These are phyloP conservation scores for Drosophila kuntzei DNA, from an alignment of 2,888 invertebrate species.

Conservation along the genomic window DNA sequence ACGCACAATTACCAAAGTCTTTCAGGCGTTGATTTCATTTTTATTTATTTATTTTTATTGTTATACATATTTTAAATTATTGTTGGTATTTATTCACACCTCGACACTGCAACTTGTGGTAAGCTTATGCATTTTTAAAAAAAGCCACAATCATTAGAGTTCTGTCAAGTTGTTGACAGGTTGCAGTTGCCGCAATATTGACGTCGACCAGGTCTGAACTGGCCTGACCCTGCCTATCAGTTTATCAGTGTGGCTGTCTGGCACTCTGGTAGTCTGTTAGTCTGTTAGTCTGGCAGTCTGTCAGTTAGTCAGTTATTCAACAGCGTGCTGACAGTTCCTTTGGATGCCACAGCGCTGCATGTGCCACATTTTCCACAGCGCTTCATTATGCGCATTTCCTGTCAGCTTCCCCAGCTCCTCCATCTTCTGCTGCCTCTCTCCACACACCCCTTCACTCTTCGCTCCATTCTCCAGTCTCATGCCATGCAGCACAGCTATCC, in stretches of 20 bases:
- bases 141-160: constrained; percentile 43
- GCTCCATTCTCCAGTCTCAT: background rate
- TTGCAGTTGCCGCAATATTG: constrained; percentile 44
- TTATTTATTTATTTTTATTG: background rate
- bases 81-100: constrained; percentile 20
- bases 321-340: constrained; percentile 41
- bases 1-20: constrained; percentile 18
- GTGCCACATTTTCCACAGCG: constrained; percentile 67
- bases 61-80: background rate
- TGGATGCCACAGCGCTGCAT: constrained; percentile 46
- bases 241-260: constrained; percentile 7
- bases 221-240: constrained; percentile 4
- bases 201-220: constrained; percentile 3
- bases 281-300: constrained; percentile 6
- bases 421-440: background rate
- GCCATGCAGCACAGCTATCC: constrained; percentile 39
- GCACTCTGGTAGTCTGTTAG: background rate
- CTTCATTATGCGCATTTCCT: constrained; percentile 76
- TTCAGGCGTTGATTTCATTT: constrained; percentile 3
- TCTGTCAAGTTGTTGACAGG: constrained; percentile 31
- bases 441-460: constrained; percentile 4
- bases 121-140: constrained; percentile 13
- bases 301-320: constrained; percentile 42
- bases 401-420: constrained; percentile 9
- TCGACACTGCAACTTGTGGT: constrained; percentile 20